Conservation (phyloP, 2,797 vertebrate species). For the Ispidina picta region DNA sequence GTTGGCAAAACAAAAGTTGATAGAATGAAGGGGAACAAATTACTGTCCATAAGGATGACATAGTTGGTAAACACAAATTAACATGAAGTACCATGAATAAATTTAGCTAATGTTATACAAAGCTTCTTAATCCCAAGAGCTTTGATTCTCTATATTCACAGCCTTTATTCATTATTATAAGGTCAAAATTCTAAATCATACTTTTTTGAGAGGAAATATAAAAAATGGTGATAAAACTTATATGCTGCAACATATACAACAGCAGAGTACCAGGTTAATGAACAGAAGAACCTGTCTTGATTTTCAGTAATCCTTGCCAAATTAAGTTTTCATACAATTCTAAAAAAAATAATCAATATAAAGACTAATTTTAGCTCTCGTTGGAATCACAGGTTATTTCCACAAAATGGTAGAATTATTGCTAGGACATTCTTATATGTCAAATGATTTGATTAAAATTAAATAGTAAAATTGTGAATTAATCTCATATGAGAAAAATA, state of each 20-base stretch:
- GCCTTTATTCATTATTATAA: neutral
- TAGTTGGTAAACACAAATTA: neutral
- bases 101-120: neutral
- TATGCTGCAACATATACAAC: neutral
- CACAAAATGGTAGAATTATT: neutral
- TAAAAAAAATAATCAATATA: neutral
- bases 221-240: neutral
- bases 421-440: neutral
- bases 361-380: neutral
- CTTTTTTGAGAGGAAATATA: neutral
- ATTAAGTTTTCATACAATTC: neutral
- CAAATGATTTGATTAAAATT: neutral
- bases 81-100: neutral
- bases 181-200: neutral
- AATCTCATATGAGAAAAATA: neutral
- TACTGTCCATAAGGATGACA: neutral
- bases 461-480: neutral
- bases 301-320: neutral
- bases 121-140: neutral
- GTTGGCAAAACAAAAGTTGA: neutral
- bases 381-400: neutral
- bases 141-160: neutral
- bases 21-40: neutral
- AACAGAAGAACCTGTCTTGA: neutral
- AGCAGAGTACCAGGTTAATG: neutral